Evolutionary conservation across 2,888 invertebrate species (phyloP), one percentile per base, ranked within the genome.

Genomic region (Ormyrus pomaceus): DNA sequence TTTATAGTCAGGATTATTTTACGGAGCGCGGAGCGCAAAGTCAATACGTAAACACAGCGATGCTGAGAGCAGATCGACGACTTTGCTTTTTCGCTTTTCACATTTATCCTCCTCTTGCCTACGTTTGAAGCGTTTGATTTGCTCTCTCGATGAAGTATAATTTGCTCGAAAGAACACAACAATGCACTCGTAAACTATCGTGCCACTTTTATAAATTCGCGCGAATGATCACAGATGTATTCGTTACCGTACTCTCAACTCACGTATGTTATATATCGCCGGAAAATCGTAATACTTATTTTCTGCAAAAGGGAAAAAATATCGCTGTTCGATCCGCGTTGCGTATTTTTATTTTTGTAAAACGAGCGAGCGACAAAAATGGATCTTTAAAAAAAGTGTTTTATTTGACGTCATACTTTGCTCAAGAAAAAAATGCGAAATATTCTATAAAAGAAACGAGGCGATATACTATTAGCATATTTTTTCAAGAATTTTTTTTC

Each of bases 31-130:
- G 34, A 34, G 34, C 34, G 46, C 9, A 56, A 50, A 55, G 46
- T 68, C 68, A 61, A 68, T 55, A 45, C 51, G 69, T 76, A 61
- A 56, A 19, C 48, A 55, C 48, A 50, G n/a, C 34, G n/a, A 45
- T 50, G 11, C 3, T 2, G 34, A 64, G 50, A 34, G 50, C 46
- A 45, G 34, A 5, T n/a, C 34, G 34, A 34, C 34, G 34, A 34
- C n/a, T 53, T 62, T 72, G 1, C 19, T 13, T 59, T 61, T 59
- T 56, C 11, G 10, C 61, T 51, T 62, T 72, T 62, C 10, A 19
- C n/a, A 13, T 45, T 56, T 62, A 6, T 34, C 34, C 34, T 34
- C 34, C 34, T 34, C 34, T 34, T 34, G 34, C 34, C 4, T 71
- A 48, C 19, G 19, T 56, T 46, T 9, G 53, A 5, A 11, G 6